These are phyloP conservation scores for Theonella swinhoei DNA, from an alignment of 37 sponge, comb jelly and placozoan species.

Conservation along the genomic window DNA sequence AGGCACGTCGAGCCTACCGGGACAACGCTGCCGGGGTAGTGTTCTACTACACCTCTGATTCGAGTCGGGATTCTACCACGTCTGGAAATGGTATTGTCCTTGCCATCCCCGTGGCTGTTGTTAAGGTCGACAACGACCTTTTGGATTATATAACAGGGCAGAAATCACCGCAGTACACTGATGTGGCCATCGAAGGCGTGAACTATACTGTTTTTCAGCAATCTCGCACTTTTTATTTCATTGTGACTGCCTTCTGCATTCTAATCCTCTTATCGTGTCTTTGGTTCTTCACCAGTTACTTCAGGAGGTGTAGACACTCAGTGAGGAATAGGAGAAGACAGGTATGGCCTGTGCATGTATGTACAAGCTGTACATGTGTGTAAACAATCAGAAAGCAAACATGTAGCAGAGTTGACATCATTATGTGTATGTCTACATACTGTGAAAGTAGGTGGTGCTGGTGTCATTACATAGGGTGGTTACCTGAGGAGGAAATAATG, in stretches of 20 bases:
- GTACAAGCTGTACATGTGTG: neutral
- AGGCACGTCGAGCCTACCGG: neutral
- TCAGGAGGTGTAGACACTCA: constrained; percentile 43
- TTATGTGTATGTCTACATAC: too few species aligned
- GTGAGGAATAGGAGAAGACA: constrained; percentile 17
- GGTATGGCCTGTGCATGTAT: constrained; percentile 18
- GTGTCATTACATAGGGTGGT: neutral
- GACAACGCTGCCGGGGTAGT: neutral
- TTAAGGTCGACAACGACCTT: neutral
- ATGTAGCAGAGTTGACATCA: neutral
- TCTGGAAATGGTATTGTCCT: neutral
- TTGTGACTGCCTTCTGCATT: constrained; percentile 74
- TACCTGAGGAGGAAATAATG: neutral
- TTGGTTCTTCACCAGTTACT: constrained; percentile 69
- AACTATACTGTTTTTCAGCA: neutral
- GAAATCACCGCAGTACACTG: neutral
- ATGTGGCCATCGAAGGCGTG: neutral
- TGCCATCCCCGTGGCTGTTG: neutral
- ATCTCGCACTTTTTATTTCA: constrained; percentile 71
- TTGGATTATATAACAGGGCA: neutral
- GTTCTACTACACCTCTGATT: neutral
- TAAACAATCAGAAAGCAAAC: neutral
- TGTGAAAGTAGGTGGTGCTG: neutral
- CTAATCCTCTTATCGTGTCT: constrained; percentile 59
- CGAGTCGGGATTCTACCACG: neutral